Base-by-base conservation (phyloP, 1,140 invertebrate genomes). In the Anastrepha obliqua region DNA sequence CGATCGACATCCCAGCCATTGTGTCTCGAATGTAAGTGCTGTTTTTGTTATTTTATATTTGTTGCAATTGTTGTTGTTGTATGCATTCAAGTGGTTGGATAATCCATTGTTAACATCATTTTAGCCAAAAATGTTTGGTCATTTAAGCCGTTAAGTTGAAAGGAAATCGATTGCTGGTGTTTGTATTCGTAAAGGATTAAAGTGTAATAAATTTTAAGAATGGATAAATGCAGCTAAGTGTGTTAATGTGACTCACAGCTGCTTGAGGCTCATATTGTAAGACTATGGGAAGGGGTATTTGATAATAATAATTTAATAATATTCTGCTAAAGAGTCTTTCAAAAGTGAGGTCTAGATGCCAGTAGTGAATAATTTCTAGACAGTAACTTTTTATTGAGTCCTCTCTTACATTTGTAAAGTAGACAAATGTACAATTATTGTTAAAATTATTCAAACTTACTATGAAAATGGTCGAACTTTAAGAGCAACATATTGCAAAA, bases 81-180 rank as follows among this genome's bases (percentile, higher is more conserved):
- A 17, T 81, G 74, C 74, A 81, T 81, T 81, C 47, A 81, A 81
- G 74, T 58, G 74, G 51, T 81, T 81, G 74, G 47, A 81, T 81
- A 81, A 81, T 81, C 74, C 74, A 81, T 81, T 81, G 74, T 81
- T 81, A 81, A 81, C 47, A 51, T 9, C 74, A 55, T 51, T 81
- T 81, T 81, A 55, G 44, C 74, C 44, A 81, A 81, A 81, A 81
- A 81, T 81, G 74, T 81, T 81, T 81, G 74, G 74, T 81, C 74
- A 81, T 81, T 81, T 81, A 81, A 81, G 74, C 74, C 74, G 74
- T 81, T 81, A 81, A 81, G 47, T 81, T 81, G 74, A 81, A 81
- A 81, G 17, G 47, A 55, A 81, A 55, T 81, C 74, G 74, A 29
- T 81, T 81, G 74, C 51, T 81, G 47, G 7, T 51, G 55, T 58